Evolutionary conservation across 2,888 invertebrate genomes (phyloP).

Genomic region (Conomelus anceps): DNA sequence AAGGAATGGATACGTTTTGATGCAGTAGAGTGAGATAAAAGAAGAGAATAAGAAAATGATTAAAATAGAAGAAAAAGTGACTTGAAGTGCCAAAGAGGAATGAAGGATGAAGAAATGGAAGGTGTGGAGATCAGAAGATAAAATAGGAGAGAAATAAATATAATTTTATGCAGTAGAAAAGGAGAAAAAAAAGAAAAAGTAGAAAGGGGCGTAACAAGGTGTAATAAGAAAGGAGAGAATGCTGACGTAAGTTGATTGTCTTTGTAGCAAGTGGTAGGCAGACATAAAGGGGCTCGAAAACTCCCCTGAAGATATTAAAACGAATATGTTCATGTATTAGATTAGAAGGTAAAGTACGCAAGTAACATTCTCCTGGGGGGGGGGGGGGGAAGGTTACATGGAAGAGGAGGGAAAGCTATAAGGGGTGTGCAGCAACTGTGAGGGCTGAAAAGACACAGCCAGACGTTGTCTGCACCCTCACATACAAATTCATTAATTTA

Average conservation of each 20-base stretch:
- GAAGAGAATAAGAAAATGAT: too few species aligned
- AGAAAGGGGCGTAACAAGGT: background rate
- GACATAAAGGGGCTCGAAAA: background rate
- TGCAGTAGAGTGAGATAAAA: too few species aligned
- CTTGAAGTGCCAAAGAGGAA: too few species aligned
- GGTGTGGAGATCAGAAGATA: too few species aligned
- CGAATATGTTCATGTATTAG: background rate
- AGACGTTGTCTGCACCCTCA: background rate
- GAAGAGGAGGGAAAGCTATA: background rate
- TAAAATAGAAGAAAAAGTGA: too few species aligned
- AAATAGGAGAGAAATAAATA: too few species aligned
- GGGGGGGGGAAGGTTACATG: background rate
- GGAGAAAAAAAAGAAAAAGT: background rate
- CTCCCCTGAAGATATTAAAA: background rate
- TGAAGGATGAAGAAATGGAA: too few species aligned
- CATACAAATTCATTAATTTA: background rate
- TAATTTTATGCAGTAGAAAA: background rate
- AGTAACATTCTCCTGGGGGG: too few species aligned
- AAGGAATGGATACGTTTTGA: too few species aligned
- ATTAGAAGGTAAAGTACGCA: background rate
- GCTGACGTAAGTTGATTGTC: background rate
- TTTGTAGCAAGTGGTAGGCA: background rate
- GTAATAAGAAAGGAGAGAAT: background rate
- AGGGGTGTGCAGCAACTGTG: background rate
- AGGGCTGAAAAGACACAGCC: background rate